These are phyloP conservation scores for Podilymbus podiceps DNA, from an alignment of 2,113 vertebrate genomes.

Conservation along the genomic window DNA sequence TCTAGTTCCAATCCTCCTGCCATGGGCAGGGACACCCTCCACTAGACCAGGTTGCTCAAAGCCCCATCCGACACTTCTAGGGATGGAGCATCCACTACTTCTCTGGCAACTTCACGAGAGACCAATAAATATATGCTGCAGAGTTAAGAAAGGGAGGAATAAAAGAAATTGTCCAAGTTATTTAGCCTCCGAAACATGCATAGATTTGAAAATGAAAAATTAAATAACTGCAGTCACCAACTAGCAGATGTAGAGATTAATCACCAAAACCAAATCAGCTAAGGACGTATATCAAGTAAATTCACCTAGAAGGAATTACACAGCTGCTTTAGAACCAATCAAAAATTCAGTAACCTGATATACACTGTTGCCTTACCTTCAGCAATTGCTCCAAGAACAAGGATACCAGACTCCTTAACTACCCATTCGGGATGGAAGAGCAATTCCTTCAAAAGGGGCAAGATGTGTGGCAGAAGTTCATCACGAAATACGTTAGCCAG, in stretches of 20 bases:
- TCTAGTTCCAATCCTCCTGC: too few relatives aligned
- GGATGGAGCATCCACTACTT: too few relatives aligned
- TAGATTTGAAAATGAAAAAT: neutral
- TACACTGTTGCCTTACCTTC: constrained; percentile 78
- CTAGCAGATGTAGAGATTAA: neutral
- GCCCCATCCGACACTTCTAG: too few relatives aligned
- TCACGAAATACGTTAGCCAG: constrained; percentile 96
- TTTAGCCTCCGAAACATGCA: neutral
- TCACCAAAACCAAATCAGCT: neutral
- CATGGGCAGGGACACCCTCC: too few relatives aligned
- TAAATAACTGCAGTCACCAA: neutral
- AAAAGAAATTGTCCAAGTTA: neutral
- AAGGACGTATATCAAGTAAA: neutral
- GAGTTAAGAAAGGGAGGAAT: neutral
- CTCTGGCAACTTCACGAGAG: neutral
- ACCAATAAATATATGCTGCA: neutral
- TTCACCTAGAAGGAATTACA: neutral
- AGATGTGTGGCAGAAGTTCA: constrained; percentile 90
- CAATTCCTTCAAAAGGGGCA: constrained; percentile 93
- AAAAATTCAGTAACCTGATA: neutral
- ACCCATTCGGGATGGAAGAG: constrained; percentile 96
- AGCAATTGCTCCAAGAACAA: constrained; percentile 95
- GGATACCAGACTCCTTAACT: constrained; percentile 95
- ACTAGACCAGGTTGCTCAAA: too few relatives aligned
- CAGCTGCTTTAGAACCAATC: neutral